Evolutionary conservation across 2,888 invertebrate genomes (phyloP), one percentile per base, ranked within the genome.

Genomic region (Caenorhabditis macrosperma): DNA sequence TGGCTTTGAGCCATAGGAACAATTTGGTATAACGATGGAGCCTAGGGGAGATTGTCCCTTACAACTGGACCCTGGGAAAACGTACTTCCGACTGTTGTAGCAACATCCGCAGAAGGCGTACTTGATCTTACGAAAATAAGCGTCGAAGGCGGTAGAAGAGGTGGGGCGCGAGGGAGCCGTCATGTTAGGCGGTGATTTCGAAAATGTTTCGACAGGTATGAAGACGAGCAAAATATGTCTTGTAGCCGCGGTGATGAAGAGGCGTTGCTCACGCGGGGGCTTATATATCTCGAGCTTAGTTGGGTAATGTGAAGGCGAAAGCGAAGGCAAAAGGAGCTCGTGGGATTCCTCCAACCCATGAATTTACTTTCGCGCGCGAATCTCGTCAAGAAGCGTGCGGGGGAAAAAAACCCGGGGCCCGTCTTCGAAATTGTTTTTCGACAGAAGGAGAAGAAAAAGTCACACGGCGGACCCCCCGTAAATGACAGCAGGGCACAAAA

Each of bases 81-180:
- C 44, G 20, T 38, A 63, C 66, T 41, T 54, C 26, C 54, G 15
- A 22, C 17, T 33, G 20, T 44, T 28, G 17, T 20, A 50, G 20
- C 54, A 66, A 20, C 66, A 66, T n/a, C 66, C 54, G 28, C 54
- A 66, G 10, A 54, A 20, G 1, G 54, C 54, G 26, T 55, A 55
- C 3, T 20, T 17, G 4, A 60, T 1, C 28, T 60, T 60, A 1
- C 60, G 41, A 9, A 44, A 1, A 44, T 46, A 46, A 38, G 5
- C 33, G 22, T 12, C 20, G 26, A 24, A 41, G n/a, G 2, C 28
- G 20, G n/a, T n/a, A n/a, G n/a, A n/a, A n/a, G n/a, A n/a, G n/a
- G n/a, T n/a, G 50, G 17, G 22, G 50, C 33, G 57, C 22, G 15
- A 38, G 15, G 33, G 57, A 20, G 33, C 26, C n/a, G 59, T 3